phyloP scores from a whole-genome alignment of 2,888 invertebrate species.

The Julus scandinavius region DNA sequence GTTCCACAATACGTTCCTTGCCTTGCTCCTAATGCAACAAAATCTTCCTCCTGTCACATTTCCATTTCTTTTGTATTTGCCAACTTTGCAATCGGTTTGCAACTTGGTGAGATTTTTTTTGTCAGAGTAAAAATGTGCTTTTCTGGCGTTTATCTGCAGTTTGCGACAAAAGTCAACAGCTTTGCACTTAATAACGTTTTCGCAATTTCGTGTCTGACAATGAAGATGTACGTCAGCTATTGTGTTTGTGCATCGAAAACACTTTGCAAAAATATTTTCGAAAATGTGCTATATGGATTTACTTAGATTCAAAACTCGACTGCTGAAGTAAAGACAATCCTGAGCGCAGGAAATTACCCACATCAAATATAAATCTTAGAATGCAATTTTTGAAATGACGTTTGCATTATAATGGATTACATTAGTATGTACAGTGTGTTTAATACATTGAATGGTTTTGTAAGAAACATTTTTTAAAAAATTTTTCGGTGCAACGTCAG shows the following conservation, averaged over 20 bases:
- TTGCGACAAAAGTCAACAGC: conserved; percentile 39
- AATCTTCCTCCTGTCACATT: conserved; percentile 42
- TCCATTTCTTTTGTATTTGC: conserved; percentile 49
- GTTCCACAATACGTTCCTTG: background rate
- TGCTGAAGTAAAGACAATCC: no score
- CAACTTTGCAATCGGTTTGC: conserved; percentile 40
- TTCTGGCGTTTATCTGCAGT: conserved; percentile 32
- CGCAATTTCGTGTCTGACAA: background rate
- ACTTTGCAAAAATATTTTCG: conserved; percentile 12
- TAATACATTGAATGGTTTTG: no score
- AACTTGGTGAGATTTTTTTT: conserved; percentile 31
- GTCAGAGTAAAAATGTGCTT: background rate
- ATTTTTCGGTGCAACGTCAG: no score
- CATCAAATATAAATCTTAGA: no score
- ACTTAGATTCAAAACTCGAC: no score
- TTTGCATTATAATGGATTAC: no score
- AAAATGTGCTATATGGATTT: conserved; percentile 1
- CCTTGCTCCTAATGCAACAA: background rate
- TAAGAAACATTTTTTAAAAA: no score
- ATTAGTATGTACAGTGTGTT: no score
- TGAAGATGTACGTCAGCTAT: background rate
- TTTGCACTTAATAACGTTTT: conserved; percentile 49
- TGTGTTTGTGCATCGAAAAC: background rate
- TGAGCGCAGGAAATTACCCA: no score
- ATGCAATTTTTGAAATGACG: no score